Evolutionary conservation across 30 jellyfish, hydroid and myxozoan genomes (phyloP).

Genomic region (Clytia hemisphaerica): DNA sequence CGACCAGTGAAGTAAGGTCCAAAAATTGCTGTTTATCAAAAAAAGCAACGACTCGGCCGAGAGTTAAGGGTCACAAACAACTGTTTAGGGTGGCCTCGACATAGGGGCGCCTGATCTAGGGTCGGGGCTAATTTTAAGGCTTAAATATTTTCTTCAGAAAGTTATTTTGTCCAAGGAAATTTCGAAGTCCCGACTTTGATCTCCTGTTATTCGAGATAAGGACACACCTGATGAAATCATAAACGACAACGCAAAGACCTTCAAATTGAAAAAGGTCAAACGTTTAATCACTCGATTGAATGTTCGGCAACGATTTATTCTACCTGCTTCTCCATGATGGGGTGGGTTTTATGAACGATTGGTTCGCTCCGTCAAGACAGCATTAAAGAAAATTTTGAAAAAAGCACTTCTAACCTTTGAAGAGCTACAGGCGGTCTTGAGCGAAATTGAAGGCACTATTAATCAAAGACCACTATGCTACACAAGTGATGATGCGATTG

Average conservation of each 20-base stretch:
- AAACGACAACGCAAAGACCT: conserved; percentile 34
- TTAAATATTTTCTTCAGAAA: conserved; percentile 16
- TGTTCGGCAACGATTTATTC: too few species aligned
- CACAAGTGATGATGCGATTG: conserved; percentile 32
- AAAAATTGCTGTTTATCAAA: conserved; percentile 28
- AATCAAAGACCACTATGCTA: conserved; percentile 34
- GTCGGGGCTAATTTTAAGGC: too few species aligned
- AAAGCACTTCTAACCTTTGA: conserved; percentile 32
- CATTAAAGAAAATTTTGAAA: too few species aligned
- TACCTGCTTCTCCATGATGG: too few species aligned
- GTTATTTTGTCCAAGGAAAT: too few species aligned
- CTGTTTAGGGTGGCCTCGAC: conserved; percentile 31
- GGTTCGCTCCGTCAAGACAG: too few species aligned
- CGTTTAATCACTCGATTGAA: conserved; percentile 20
- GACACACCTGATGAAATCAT: conserved; percentile 17
- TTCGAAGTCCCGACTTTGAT: conserved; percentile 31
- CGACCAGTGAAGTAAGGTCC: conserved; percentile 23
- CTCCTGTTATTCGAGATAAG: too few species aligned
- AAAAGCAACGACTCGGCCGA: too few species aligned
- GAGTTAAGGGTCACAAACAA: too few species aligned
- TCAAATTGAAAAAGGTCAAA: conserved; percentile 26
- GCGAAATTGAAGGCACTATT: conserved; percentile 43
- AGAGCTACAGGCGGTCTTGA: conserved; percentile 37
- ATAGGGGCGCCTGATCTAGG: too few species aligned
- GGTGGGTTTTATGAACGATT: too few species aligned